These are phyloP conservation scores for Botrylloides violaceus DNA, from an alignment of 23 tunicate genomes.

Conservation along the genomic window DNA sequence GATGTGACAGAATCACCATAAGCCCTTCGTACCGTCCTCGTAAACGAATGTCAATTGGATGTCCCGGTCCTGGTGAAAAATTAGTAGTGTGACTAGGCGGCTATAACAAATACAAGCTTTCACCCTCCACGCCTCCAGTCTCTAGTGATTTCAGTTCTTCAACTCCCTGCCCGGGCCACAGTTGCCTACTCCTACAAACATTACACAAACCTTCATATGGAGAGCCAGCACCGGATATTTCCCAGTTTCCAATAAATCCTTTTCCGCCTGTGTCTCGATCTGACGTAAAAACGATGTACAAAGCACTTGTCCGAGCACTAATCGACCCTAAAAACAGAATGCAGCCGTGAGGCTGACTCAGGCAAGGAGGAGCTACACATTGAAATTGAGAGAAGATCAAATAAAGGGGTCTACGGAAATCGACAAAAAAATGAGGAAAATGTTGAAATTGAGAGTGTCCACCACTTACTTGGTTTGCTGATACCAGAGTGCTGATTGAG, in stretches of 20 bases:
- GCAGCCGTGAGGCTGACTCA: not conserved
- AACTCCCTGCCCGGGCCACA: no score
- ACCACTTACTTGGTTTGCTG: slow-evolving; percentile 14
- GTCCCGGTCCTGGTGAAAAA: slow-evolving; percentile 20
- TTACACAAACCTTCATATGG: slow-evolving; percentile 39
- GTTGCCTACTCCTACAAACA: not conserved
- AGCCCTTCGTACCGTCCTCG: not conserved
- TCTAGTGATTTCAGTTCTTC: no score
- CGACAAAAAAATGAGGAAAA: not conserved
- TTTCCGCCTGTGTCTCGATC: slow-evolving; percentile 9
- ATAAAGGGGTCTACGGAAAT: not conserved
- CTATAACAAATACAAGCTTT: no score
- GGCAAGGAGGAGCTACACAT: no score
- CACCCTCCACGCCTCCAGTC: no score
- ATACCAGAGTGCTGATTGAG: slow-evolving; percentile 7
- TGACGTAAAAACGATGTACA: slow-evolving; percentile 27
- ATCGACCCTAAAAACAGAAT: slow-evolving; percentile 1
- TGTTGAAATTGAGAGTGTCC: not conserved
- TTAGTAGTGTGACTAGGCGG: no score
- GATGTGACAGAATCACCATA: not conserved
- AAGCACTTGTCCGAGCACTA: not conserved
- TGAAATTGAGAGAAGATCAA: not conserved
- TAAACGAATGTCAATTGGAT: slow-evolving; percentile 8
- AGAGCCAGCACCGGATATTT: slow-evolving; percentile 23
- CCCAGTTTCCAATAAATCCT: slow-evolving; percentile 66